Percentiles rank a stretch among this genome's conserved stretches.
Conservation (phyloP, 2,797 vertebrate species). For the Gymnoscopelus microlampas region DNA sequence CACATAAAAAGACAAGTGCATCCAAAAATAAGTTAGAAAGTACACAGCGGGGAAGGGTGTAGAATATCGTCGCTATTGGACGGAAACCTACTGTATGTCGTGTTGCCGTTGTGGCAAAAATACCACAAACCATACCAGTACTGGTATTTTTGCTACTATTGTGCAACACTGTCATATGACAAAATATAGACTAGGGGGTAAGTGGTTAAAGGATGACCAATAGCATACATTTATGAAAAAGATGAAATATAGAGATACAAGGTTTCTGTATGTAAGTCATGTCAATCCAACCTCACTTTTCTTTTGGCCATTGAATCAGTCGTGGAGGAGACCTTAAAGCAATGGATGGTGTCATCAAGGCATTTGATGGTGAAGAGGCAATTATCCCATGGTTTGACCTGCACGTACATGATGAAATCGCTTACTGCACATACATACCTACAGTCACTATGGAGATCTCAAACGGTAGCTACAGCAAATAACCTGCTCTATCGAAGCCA, state of each 20-base stretch:
- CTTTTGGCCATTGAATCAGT: conserved; percentile 78
- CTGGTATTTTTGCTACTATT: no score
- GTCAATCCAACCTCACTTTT: conserved; percentile 80
- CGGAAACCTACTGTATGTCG: no score
- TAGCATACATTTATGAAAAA: no score
- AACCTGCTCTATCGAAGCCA: no score
- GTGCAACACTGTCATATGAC: no score
- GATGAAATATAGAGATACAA: no score
- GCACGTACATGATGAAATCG: conserved; percentile 21
- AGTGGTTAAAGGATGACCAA: no score
- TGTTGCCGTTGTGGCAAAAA: no score
- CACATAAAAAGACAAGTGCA: conserved; percentile 19
- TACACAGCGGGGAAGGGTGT: not conserved
- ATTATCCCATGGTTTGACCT: conserved; percentile 89
- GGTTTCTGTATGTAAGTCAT: no score
- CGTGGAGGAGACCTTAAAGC: conserved; percentile 89
- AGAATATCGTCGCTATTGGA: not conserved
- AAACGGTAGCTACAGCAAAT: no score
- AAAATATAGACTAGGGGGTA: no score
- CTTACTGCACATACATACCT: not conserved
- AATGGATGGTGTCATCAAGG: conserved; percentile 87
- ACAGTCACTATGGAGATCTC: not conserved
- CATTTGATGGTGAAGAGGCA: conserved; percentile 90
- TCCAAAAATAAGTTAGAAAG: not conserved
- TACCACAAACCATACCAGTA: no score